Base-by-base conservation (phyloP, 2,797 vertebrate genomes). In the Rhodeus uyekii region DNA sequence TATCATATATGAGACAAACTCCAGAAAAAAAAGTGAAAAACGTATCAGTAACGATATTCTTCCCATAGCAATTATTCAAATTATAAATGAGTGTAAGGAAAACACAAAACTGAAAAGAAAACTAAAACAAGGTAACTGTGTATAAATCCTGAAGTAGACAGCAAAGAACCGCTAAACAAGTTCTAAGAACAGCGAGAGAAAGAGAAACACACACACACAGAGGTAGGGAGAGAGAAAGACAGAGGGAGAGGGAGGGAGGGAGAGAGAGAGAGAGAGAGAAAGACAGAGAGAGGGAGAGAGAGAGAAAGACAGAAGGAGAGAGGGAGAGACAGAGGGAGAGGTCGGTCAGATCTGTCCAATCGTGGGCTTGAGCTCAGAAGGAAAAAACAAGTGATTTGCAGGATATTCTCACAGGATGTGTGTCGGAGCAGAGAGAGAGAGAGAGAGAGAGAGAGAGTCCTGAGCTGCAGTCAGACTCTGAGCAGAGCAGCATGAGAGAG, bases 331-430 rank as follows among this genome's bases (percentile, higher is more conserved):
- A 0, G 75, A 46, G 58, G 4, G 61, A 36, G 46, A 39, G 67
- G 24, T 58, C 63, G 63, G 34, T 5, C 29, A 44, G 58, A 22
- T 55, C 87, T 89, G 83, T 88, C 90, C 89, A 85, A 88, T 89
- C 89, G 93, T 91, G 91, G 93, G 93, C 69, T 83, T 85, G 91
- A 88, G 88, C 88, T 87, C 22, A 80, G 81, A 89, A 86, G 81
- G 84, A 79, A 87, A 84, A 85, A 88, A 84, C 72, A 85, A 58
- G 83, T 46, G 82, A 55, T 73, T 69, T 86, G 89, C 91, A 92
- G 93, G 93, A 93, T 93, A 92, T 93, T 94, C 89, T 93, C 90
- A 93, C 93, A 94, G 93, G 93, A 94, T 93, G 91, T 90, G 87
- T 90, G 89, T 87, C 88, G 16, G 67, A 38, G 86, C 68, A 88